A percentile compares a stretch with the other conserved stretches of the same genome.
These are phyloP conservation scores for Micropterix aruncella DNA, from an alignment of 2,888 invertebrate genomes.

Conservation along the genomic window DNA sequence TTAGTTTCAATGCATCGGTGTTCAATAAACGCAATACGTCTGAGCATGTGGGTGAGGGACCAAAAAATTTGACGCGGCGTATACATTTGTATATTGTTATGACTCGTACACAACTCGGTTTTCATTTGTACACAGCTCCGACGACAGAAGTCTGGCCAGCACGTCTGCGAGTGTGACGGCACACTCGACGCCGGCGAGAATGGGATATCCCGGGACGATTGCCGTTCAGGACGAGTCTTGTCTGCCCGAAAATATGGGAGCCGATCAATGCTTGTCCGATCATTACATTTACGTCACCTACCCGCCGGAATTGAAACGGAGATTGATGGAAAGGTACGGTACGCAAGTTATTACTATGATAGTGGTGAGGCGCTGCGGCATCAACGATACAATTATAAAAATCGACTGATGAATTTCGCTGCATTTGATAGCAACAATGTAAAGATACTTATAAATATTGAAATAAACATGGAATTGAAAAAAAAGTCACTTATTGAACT, in stretches of 20 bases:
- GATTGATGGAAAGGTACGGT: slow-evolving; percentile 65
- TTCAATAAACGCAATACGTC: too few species aligned
- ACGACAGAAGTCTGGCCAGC: slow-evolving; percentile 51
- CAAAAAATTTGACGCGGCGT: too few species aligned
- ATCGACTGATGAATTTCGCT: too few species aligned
- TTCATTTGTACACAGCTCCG: slow-evolving; percentile 34
- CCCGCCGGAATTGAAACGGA: slow-evolving; percentile 73
- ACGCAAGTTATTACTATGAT: slow-evolving; percentile 26
- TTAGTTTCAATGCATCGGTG: too few species aligned
- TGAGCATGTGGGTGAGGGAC: too few species aligned
- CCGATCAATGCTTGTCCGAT: slow-evolving; percentile 21
- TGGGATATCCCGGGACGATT: slow-evolving; percentile 22
- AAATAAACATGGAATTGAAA: too few species aligned
- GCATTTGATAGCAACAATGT: too few species aligned
- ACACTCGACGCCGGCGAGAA: slow-evolving; percentile 49
- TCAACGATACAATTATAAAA: slow-evolving; percentile 1
- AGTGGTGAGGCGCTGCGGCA: slow-evolving; percentile 18
- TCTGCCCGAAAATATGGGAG: slow-evolving; percentile 2
- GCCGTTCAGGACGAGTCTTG: slow-evolving; percentile 27
- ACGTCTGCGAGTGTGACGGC: slow-evolving; percentile 52
- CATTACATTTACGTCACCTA: slow-evolving; percentile 81
- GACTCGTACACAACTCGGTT: too few species aligned
- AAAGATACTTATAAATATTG: too few species aligned
- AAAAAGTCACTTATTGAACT: too few species aligned
- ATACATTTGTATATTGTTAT: too few species aligned